These are phyloP conservation scores for Clinocottus analis DNA, from an alignment of 2,113 vertebrate species.

Conservation along the genomic window DNA sequence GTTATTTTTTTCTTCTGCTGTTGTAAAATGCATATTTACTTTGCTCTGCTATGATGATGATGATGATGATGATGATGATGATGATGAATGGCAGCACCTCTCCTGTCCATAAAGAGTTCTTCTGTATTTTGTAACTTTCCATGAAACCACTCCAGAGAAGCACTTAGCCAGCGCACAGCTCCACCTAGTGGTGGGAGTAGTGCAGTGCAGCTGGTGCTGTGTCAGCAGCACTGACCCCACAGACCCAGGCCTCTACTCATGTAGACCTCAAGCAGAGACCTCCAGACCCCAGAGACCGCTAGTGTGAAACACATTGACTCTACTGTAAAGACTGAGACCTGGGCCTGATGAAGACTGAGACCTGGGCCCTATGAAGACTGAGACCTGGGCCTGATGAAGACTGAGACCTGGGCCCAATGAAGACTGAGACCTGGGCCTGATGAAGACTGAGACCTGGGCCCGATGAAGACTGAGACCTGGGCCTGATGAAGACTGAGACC, in stretches of 20 bases:
- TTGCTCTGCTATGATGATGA: neutral
- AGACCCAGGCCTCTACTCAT: neutral
- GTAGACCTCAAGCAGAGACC: neutral
- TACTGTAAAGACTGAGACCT: too few species aligned
- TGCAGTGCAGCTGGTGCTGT: neutral
- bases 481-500: too few species aligned
- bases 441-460: too few species aligned
- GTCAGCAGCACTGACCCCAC: neutral
- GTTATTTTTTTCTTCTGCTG: neutral
- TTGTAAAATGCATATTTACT: neutral
- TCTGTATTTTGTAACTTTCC: slow-evolving; percentile 28
- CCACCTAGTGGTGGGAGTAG: slow-evolving; percentile 43
- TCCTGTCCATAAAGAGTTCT: neutral
- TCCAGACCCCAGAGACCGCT: too few species aligned
- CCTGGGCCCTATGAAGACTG: too few species aligned
- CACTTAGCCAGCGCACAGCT: neutral
- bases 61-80: neutral
- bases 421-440: too few species aligned
- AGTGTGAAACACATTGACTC: too few species aligned
- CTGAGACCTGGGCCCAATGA: too few species aligned
- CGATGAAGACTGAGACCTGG: too few species aligned
- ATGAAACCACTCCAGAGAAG: neutral
- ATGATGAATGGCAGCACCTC: neutral
- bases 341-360: too few species aligned
- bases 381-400: too few species aligned